Percentiles rank a stretch among this genome's conserved stretches.
Evolutionary conservation across 1,140 invertebrate species (phyloP).

Genomic region (Latrodectus geometricus): DNA sequence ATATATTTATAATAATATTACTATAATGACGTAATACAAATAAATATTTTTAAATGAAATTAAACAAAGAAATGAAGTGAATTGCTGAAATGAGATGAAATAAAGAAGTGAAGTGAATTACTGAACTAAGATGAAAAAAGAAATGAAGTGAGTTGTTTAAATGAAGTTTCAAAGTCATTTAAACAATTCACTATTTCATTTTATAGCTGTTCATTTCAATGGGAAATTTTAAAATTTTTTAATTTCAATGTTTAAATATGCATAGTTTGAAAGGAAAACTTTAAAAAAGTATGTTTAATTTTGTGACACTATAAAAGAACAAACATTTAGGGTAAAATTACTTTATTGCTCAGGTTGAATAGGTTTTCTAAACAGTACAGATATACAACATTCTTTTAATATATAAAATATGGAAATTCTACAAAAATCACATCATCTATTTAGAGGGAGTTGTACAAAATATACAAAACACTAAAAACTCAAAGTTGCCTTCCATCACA

Average conservation of each 20-base stretch:
- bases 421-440: neutral
- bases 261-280: neutral
- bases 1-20: no score
- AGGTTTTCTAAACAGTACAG: neutral
- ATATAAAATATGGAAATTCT: neutral
- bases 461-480: conserved; percentile 5
- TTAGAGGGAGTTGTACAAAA: neutral
- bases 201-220: no score
- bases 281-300: neutral
- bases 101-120: no score
- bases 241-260: neutral
- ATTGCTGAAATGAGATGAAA: no score
- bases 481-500: neutral
- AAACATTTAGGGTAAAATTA: conserved; percentile 1
- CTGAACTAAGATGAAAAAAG: no score
- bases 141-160: no score
- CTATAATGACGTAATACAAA: no score
- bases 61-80: no score
- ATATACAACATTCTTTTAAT: neutral
- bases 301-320: neutral
- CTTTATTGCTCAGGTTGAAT: conserved; percentile 3
- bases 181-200: no score
- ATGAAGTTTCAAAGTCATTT: no score
- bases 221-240: no score
- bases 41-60: no score